Conservation (phyloP, 2,888 invertebrate genomes). For the Leptopilina syphax region DNA sequence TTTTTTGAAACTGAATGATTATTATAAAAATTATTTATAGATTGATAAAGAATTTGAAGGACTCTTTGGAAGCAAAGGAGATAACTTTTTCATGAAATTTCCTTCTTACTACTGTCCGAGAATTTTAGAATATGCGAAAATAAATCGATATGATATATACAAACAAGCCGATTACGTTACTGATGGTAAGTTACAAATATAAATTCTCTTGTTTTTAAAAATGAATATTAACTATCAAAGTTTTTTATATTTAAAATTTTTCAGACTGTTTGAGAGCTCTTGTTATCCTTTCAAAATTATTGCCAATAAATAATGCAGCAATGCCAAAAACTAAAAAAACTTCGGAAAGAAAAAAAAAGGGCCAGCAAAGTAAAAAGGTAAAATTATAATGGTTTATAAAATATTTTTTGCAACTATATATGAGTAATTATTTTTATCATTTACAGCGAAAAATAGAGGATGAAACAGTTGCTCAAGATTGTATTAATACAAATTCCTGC, state of each 20-base stretch:
- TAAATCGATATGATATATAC: background rate
- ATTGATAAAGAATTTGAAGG: background rate
- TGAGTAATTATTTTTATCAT: background rate
- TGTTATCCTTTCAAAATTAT: too few relatives aligned
- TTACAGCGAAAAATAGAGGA: background rate
- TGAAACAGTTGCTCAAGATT: too few relatives aligned
- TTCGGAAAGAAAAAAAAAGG: background rate
- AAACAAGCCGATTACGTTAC: background rate
- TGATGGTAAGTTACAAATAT: background rate
- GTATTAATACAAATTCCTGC: background rate
- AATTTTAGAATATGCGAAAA: background rate
- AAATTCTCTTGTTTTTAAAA: too few relatives aligned
- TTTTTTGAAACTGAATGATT: background rate
- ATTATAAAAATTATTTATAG: background rate
- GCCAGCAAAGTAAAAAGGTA: background rate
- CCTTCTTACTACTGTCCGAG: background rate
- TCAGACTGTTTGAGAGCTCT: too few relatives aligned
- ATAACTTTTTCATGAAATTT: background rate
- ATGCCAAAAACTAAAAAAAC: background rate
- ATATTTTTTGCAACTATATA: background rate
- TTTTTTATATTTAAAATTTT: too few relatives aligned
- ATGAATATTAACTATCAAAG: too few relatives aligned
- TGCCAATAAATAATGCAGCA: background rate
- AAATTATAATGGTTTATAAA: background rate
- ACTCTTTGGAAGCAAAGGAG: background rate